A percentile compares a stretch with the other conserved stretches of the same genome.
Conservation (phyloP, 2,888 invertebrate species). For the Lasioglossum pauxillum region DNA sequence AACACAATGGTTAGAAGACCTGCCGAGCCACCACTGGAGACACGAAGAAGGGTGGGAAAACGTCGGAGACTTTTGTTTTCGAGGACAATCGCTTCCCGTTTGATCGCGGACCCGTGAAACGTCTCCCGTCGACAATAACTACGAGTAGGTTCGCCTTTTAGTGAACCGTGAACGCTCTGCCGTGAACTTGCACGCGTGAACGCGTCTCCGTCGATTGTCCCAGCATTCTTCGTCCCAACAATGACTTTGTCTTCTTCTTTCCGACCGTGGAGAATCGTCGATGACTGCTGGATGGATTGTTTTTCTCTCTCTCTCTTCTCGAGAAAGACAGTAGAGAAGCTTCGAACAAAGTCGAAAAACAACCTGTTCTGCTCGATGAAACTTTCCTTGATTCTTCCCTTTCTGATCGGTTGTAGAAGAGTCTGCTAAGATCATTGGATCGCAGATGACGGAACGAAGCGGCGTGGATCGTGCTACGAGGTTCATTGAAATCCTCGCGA, state of each 20-base stretch:
- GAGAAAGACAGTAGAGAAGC: background rate
- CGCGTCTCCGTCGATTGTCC: background rate
- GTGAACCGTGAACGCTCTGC: background rate
- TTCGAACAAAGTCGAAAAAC: background rate
- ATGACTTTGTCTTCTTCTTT: background rate
- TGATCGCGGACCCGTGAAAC: background rate
- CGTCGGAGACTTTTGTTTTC: background rate
- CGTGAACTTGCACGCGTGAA: background rate
- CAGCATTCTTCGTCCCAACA: background rate
- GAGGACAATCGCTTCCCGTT: background rate
- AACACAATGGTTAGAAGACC: background rate
- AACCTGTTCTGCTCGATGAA: background rate
- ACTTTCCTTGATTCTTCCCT: background rate
- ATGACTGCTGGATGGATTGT: slow-evolving; percentile 60
- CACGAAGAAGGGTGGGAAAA: background rate
- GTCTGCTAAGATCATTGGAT: background rate
- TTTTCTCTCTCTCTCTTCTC: slow-evolving; percentile 27
- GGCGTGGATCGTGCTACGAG: slow-evolving; percentile 85
- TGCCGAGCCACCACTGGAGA: background rate
- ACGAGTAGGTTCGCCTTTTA: background rate
- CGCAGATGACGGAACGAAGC: slow-evolving; percentile 4
- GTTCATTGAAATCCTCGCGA: slow-evolving; percentile 91
- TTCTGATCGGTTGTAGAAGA: slow-evolving; percentile 8
- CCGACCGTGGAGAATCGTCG: slow-evolving; percentile 54
- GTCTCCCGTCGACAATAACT: background rate